Percentiles rank a stretch among this genome's conserved stretches.
Evolutionary conservation across 2,113 vertebrate species (phyloP).

Genomic region (Cephalopterus ornatus): DNA sequence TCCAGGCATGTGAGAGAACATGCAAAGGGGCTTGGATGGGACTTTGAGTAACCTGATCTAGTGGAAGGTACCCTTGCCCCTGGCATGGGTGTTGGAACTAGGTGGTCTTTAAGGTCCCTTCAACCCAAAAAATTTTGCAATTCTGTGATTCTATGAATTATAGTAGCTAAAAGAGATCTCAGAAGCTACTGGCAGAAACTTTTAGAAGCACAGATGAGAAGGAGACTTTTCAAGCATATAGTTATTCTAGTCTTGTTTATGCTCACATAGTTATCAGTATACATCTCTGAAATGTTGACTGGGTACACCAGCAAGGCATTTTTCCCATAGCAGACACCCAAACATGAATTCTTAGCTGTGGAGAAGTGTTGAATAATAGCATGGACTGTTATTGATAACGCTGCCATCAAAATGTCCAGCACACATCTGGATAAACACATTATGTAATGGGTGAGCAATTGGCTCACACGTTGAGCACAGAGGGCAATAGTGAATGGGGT

Average conservation of each 20-base stretch:
- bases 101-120: not conserved
- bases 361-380: not conserved
- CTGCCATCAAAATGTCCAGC: not conserved
- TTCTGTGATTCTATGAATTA: not conserved
- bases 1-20: not conserved
- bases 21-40: not conserved
- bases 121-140: not conserved
- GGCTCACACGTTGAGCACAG: too few species aligned
- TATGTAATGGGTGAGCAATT: too few species aligned
- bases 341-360: not conserved
- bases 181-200: not conserved
- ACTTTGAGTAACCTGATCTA: not conserved
- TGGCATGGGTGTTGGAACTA: not conserved
- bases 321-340: not conserved
- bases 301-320: fast-evolving
- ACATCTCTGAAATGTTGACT: not conserved
- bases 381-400: not conserved
- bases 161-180: not conserved
- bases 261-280: not conserved
- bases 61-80: not conserved
- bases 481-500: too few species aligned
- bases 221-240: not conserved
- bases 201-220: not conserved
- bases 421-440: too few species aligned
- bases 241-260: not conserved